These are phyloP conservation scores for Nymphalis polychloros DNA, from an alignment of 2,888 invertebrate genomes.

Conservation along the genomic window DNA sequence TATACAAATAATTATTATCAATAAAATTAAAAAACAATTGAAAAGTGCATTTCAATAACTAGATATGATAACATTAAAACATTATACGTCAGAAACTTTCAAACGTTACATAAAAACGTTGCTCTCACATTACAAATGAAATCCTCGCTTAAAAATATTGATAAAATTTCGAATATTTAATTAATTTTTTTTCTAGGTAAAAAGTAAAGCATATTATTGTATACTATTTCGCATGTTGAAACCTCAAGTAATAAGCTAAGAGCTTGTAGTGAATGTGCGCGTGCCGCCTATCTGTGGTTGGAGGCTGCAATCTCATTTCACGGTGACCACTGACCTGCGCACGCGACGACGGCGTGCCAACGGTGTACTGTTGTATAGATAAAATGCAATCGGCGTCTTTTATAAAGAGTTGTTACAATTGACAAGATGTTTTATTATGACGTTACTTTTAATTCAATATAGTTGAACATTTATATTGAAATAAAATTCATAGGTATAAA, in stretches of 20 bases:
- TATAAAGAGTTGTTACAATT: not conserved
- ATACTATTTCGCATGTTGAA: slow-evolving; percentile 4
- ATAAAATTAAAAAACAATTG: too few relatives aligned
- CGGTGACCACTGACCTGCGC: slow-evolving; percentile 45
- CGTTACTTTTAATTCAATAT: too few relatives aligned
- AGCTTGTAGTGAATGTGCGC: slow-evolving; percentile 34
- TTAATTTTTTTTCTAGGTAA: not conserved
- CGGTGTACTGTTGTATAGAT: slow-evolving; percentile 16
- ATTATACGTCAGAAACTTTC: too few relatives aligned
- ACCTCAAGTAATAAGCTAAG: slow-evolving; percentile 12
- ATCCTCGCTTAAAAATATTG: too few relatives aligned
- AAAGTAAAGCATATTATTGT: not conserved
- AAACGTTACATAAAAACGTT: too few relatives aligned
- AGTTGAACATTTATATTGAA: too few relatives aligned
- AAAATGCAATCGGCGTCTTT: slow-evolving; percentile 22
- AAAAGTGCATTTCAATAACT: too few relatives aligned
- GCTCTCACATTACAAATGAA: too few relatives aligned
- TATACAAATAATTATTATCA: too few relatives aligned
- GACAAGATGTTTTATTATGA: not conserved
- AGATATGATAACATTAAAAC: too few relatives aligned
- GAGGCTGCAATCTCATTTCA: slow-evolving; percentile 45
- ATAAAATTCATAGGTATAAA: too few relatives aligned
- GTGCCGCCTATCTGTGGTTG: slow-evolving; percentile 42
- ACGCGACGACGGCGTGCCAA: slow-evolving; percentile 42
- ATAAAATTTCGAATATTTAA: too few relatives aligned